A percentile compares a stretch with the other conserved stretches of the same genome.
Evolutionary conservation across 1,140 invertebrate genomes (phyloP).

Genomic region (Paracyclopina nana): DNA sequence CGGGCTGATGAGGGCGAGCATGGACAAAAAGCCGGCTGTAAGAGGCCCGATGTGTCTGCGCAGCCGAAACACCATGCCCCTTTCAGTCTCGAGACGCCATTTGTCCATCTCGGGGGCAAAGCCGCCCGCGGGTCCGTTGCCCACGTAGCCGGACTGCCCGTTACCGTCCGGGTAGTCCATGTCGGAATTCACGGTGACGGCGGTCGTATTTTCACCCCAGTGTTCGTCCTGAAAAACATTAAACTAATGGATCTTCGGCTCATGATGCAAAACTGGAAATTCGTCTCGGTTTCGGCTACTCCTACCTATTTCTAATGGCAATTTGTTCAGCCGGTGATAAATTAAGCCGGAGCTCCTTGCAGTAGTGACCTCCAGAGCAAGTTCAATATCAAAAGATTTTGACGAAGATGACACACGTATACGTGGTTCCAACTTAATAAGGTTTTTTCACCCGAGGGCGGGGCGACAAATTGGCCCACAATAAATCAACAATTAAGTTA

Average conservation of each 20-base stretch:
- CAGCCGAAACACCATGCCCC: not conserved
- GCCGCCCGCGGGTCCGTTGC: no score
- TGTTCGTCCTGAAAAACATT: conserved; percentile 60
- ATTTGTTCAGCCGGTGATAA: no score
- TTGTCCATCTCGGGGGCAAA: conserved; percentile 7
- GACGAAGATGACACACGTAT: no score
- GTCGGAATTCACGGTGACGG: conserved; percentile 87
- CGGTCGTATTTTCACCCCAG: conserved; percentile 94
- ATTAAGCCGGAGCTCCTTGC: no score
- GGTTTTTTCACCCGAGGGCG: no score
- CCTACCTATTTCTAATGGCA: no score
- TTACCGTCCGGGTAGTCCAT: conserved; percentile 81
- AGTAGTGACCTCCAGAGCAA: no score
- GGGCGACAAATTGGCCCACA: no score
- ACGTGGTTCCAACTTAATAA: no score
- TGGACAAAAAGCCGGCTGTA: conserved; percentile 46
- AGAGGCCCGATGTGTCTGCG: conserved; percentile 47
- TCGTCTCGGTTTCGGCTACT: no score
- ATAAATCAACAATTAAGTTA: no score
- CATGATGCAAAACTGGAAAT: not conserved
- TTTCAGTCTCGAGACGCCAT: not conserved
- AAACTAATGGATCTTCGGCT: not conserved
- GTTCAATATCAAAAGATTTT: no score
- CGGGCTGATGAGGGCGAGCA: conserved; percentile 67
- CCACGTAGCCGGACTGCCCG: conserved; percentile 24